Evolutionary conservation across 2,888 invertebrate genomes (phyloP), one percentile per base, ranked within the genome.

Genomic region (Syrista parreyssii): DNA sequence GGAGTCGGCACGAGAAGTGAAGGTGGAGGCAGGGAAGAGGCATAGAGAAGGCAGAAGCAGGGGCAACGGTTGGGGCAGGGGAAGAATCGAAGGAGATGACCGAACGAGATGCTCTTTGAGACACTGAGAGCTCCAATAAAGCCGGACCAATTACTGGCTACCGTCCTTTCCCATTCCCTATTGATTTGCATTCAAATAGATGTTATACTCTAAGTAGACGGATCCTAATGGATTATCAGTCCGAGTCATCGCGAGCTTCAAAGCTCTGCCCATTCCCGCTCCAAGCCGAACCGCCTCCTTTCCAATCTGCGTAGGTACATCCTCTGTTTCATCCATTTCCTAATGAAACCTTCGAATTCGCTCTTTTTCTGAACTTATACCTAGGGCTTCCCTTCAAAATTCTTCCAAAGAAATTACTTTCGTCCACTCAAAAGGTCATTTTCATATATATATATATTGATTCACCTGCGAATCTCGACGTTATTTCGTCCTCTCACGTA

Each of bases 131-230:
- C 87, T 90, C 89, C 91, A 91, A 91, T 91, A 91, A 91, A 91
- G 91, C 89, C 87, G 89, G 91, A 91, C 90, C 91, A 91, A 91
- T 91, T 91, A 91, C 91, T 88, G 89, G 86, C 88, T 88, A 86
- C 87, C 89, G 88, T 89, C 90, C 85, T 83, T 83, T 82, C 89
- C 88, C 89, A 88, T 90, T 89, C 90, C 89, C 89, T 90, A 91
- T 91, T 91, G 91, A 91, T 91, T 91, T 91, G 91, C 91, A 91
- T 91, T 91, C 91, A 91, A 91, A 91, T 91, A 91, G 91, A 91
- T 90, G 91, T 90, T 91, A 91, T 90, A 91, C 91, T 90, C 90
- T 91, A 91, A 91, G 91, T 91, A 91, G 90, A 90, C 90, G 89
- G 90, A 91, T 91, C 90, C 91, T 91, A 91, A 91, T 91, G 91